phyloP scores from a whole-genome alignment of 2,113 vertebrate species.

The Blennius ocellaris region DNA sequence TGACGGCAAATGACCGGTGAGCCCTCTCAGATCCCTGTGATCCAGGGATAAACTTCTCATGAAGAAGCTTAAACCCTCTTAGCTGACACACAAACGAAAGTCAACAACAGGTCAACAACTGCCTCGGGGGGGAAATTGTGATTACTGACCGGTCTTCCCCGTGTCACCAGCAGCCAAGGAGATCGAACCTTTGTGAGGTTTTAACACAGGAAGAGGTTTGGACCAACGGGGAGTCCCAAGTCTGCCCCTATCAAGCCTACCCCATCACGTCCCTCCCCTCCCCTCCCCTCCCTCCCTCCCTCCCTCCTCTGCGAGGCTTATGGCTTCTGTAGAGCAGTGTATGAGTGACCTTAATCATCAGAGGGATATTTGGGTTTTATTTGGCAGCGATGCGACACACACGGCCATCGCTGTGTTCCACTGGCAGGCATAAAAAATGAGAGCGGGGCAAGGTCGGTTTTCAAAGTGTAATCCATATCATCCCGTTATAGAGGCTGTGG shows the following conservation, averaged over 20 bases:
- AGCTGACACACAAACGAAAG: slow-evolving; percentile 70
- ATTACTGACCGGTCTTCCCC: slow-evolving; percentile 31
- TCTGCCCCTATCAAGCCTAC: too few relatives aligned
- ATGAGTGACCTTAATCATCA: slow-evolving; percentile 83
- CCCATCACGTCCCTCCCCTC: background rate
- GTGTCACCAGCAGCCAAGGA: background rate
- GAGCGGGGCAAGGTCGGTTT: slow-evolving; percentile 69
- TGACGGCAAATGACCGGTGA: slow-evolving; percentile 75
- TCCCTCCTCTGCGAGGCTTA: slow-evolving; percentile 41
- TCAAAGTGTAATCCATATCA: slow-evolving; percentile 80
- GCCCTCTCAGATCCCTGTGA: slow-evolving; percentile 72
- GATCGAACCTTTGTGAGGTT: slow-evolving; percentile 18
- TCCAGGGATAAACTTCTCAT: slow-evolving; percentile 75
- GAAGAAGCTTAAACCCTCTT: slow-evolving; percentile 71
- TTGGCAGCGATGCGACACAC: slow-evolving; percentile 51
- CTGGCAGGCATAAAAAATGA: slow-evolving; percentile 70
- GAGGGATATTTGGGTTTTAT: slow-evolving; percentile 79
- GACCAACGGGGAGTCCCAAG: slow-evolving; percentile 38
- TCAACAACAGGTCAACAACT: slow-evolving; percentile 70
- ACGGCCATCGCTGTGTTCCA: slow-evolving; percentile 62
- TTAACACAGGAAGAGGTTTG: slow-evolving; percentile 13
- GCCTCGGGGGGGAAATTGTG: slow-evolving; percentile 55
- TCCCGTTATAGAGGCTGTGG: slow-evolving; percentile 66
- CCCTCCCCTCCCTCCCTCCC: background rate
- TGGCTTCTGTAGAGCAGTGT: slow-evolving; percentile 62